A percentile compares a stretch with the other conserved stretches of the same genome.
These are phyloP conservation scores for Xestia c-nigrum DNA, from an alignment of 2,888 invertebrate genomes.

Conservation along the genomic window DNA sequence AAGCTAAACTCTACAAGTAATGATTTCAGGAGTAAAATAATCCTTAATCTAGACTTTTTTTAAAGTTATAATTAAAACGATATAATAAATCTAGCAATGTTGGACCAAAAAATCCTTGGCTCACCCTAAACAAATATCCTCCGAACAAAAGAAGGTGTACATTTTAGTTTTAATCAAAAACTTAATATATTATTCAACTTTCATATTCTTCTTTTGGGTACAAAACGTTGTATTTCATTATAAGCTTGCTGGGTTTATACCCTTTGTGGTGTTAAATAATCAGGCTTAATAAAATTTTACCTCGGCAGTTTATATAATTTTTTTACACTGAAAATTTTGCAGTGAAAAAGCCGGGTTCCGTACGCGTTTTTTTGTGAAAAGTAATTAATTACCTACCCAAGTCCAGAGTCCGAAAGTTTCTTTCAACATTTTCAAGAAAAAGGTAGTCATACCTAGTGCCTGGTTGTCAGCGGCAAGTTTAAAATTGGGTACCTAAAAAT, in stretches of 20 bases:
- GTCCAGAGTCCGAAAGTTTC: conserved; percentile 11
- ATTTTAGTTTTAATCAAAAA: conserved; percentile 68
- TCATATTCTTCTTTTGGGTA: conserved; percentile 52
- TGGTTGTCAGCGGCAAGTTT: neutral
- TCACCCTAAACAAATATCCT: conserved; percentile 46
- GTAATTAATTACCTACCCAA: conserved; percentile 30
- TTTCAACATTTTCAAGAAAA: conserved; percentile 22
- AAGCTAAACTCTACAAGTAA: neutral
- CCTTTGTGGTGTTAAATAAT: conserved; percentile 38
- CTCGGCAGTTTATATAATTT: conserved; percentile 51
- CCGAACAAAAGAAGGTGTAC: conserved; percentile 19
- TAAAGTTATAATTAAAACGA: neutral
- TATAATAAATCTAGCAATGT: neutral
- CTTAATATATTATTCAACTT: conserved; percentile 61
- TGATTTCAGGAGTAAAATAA: neutral
- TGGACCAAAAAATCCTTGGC: conserved; percentile 12
- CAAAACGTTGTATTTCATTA: conserved; percentile 56
- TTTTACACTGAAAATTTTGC: conserved; percentile 52
- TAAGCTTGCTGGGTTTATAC: conserved; percentile 42
- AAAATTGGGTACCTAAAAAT: neutral
- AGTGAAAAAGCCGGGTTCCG: conserved; percentile 7
- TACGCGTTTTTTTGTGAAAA: conserved; percentile 26
- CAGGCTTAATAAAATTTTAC: conserved; percentile 55
- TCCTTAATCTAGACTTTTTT: neutral
- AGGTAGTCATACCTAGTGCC: neutral